These are phyloP conservation scores for Garra rufa DNA, from an alignment of 2,113 vertebrate species.

Conservation along the genomic window DNA sequence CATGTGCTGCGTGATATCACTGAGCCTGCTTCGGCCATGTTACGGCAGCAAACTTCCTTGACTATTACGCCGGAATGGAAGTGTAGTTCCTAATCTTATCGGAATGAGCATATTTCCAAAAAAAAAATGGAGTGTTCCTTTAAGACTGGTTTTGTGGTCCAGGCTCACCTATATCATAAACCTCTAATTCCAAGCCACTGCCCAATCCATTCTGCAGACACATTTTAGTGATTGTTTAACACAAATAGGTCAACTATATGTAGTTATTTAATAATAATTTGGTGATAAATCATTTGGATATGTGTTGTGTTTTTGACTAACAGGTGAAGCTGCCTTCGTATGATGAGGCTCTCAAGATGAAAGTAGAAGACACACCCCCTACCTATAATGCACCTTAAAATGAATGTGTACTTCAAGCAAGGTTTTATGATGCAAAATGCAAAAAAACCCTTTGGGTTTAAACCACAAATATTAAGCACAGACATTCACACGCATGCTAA, in stretches of 20 bases:
- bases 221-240: neutral
- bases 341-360: conserved; percentile 78
- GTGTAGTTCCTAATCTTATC: no score
- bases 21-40: no score
- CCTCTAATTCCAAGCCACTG: neutral
- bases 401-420: neutral
- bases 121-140: no score
- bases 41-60: no score
- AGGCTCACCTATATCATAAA: neutral
- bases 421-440: neutral
- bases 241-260: neutral
- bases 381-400: conserved; percentile 69
- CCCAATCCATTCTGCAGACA: neutral
- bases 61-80: no score
- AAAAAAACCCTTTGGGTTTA: neutral
- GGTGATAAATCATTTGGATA: neutral
- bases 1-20: no score
- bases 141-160: no score
- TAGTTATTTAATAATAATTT: neutral
- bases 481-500: neutral
- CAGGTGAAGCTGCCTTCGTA: conserved; percentile 79
- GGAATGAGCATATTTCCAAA: no score
- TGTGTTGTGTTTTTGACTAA: conserved; percentile 24
- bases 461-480: neutral
- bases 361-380: conserved; percentile 69